A percentile compares a stretch with the other conserved stretches of the same genome.
phyloP scores from a whole-genome alignment of 2,888 invertebrate genomes.

The Perdita meconis region DNA sequence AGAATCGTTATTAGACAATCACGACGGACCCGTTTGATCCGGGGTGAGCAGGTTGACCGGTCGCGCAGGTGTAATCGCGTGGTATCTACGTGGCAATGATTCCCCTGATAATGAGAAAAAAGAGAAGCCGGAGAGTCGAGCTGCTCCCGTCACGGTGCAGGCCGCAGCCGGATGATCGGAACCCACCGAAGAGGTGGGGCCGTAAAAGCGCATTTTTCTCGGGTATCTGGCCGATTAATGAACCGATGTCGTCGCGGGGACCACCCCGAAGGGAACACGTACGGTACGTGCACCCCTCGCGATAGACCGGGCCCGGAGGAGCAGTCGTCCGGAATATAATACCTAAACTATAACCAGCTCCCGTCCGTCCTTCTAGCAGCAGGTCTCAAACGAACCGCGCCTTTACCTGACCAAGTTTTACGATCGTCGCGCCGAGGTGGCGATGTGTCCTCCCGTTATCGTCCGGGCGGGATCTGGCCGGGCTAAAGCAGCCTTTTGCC shows the following conservation, averaged over 20 bases:
- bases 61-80: constrained; percentile 19
- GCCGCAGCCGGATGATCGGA: constrained; percentile 37
- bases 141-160: constrained; percentile 27
- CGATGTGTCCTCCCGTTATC: constrained; percentile 84
- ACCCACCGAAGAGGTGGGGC: constrained; percentile 39
- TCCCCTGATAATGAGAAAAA: constrained; percentile 16
- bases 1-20: neutral
- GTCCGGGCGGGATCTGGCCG: constrained; percentile 79
- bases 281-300: constrained; percentile 67
- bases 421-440: constrained; percentile 84
- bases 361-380: constrained; percentile 74
- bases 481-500: constrained; percentile 72
- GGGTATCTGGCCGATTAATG: constrained; percentile 83
- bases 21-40: neutral
- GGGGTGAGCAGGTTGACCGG: constrained; percentile 4
- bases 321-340: constrained; percentile 73
- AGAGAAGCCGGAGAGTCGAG: constrained; percentile 1
- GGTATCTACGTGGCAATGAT: constrained; percentile 26
- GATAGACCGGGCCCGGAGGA: constrained; percentile 58
- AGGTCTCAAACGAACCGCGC: constrained; percentile 80
- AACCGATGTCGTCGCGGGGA: constrained; percentile 82
- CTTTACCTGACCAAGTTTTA: constrained; percentile 84
- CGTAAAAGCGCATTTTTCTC: constrained; percentile 78
- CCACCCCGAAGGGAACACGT: constrained; percentile 81
- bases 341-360: constrained; percentile 79